Evolutionary conservation across 2,888 invertebrate species (phyloP), one percentile per base, ranked within the genome.

Genomic region (Hydriomena furcata): DNA sequence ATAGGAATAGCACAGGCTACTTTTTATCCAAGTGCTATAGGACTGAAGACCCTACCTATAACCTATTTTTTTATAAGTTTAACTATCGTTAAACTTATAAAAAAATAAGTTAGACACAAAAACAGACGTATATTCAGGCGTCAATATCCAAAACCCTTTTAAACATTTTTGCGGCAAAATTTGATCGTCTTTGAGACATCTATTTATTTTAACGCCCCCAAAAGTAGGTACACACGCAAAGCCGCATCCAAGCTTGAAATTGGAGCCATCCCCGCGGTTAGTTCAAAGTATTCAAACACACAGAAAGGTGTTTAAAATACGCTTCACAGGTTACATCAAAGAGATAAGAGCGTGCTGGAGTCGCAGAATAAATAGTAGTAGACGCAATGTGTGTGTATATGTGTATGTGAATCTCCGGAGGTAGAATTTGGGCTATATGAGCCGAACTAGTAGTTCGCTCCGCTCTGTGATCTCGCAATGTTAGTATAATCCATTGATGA

Each of bases 241-340:
- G 17, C 40, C 36, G 35, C 66, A 60, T 49, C 63, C 56, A 54
- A 62, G 65, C 71, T 56, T 68, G 62, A 72, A 74, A 69, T 70
- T 64, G 57, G 59, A 64, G 58, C 55, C 44, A 52, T 56, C 58
- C 55, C 55, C 45, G 62, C 62, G 58, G 58, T 63, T 40, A 32
- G 52, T 50, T 47, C 54, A 52, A 57, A 61, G 52, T 43, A 52
- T 43, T 34, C 61, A 57, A 57, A 62, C 53, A 61, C 60, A 52
- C 52, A 47, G 50, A 51, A 61, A 68, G 68, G 67, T 71, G 72
- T 71, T 73, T 70, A 77, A 71, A 75, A 74, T 66, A 68, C 66
- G 63, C 64, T 63, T 65, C 68, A 61, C 65, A 67, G 63, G 62
- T 62, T 62, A 73, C 69, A 68, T 69, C 73, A 75, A 71, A 72